phyloP scores from a whole-genome alignment of 2,888 invertebrate genomes.

The Microplitis manilae region DNA sequence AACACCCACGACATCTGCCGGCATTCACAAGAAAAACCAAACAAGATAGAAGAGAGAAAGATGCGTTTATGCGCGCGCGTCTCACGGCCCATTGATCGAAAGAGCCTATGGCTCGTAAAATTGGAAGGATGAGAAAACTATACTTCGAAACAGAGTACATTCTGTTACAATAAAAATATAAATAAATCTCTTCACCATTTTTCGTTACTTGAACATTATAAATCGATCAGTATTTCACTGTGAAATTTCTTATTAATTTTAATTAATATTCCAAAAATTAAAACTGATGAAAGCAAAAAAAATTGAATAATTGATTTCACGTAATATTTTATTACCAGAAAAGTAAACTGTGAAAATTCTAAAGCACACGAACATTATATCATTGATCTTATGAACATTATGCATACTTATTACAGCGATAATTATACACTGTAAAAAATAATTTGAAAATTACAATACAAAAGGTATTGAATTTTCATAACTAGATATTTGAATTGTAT shows the following conservation, averaged over 20 bases:
- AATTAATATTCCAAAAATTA: background rate
- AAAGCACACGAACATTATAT: background rate
- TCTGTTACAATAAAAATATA: background rate
- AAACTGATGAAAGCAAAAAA: background rate
- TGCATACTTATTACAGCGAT: background rate
- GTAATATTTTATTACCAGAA: background rate
- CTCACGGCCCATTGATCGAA: constrained; percentile 68
- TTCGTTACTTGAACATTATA: background rate
- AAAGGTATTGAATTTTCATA: too few relatives aligned
- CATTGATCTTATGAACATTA: background rate
- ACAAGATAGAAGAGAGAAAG: constrained; percentile 46
- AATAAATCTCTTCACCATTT: background rate
- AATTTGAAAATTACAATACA: too few relatives aligned
- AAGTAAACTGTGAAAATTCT: background rate
- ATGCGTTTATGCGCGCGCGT: constrained; percentile 61
- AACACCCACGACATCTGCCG: constrained; percentile 66
- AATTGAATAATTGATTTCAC: background rate
- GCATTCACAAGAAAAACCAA: constrained; percentile 55
- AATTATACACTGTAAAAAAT: too few relatives aligned
- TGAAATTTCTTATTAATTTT: background rate
- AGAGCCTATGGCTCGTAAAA: constrained; percentile 59
- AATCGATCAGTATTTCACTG: background rate
- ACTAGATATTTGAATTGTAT: too few relatives aligned
- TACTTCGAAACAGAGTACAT: constrained; percentile 20
- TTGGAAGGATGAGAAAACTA: constrained; percentile 51